Conservation (phyloP, 2,797 vertebrate species). For the Pterois miles region DNA sequence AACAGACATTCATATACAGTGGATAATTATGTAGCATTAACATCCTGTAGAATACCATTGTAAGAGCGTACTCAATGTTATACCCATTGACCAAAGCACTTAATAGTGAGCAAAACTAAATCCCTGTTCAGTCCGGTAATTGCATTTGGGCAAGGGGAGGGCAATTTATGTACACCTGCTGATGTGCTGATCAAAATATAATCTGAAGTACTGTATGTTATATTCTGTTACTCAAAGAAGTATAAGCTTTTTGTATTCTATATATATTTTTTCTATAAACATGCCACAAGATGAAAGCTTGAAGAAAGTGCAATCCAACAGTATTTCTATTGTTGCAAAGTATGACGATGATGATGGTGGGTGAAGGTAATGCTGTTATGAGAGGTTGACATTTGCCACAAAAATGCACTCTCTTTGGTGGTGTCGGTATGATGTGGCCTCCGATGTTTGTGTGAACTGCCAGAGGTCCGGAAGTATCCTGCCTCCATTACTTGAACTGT, state of each 20-base stretch:
- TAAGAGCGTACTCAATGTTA: conserved; percentile 77
- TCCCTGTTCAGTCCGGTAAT: conserved; percentile 71
- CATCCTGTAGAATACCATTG: conserved; percentile 80
- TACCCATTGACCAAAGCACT: conserved; percentile 82
- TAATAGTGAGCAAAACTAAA: conserved; percentile 78
- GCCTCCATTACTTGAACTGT: conserved; percentile 85
- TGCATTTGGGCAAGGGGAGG: conserved; percentile 70
- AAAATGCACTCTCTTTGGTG: conserved; percentile 80
- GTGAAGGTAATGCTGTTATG: conserved; percentile 74
- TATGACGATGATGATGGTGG: conserved; percentile 68
- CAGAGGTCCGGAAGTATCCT: conserved; percentile 80
- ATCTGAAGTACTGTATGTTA: conserved; percentile 86
- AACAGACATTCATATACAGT: conserved; percentile 71
- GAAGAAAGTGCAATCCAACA: conserved; percentile 85
- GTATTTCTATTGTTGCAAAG: conserved; percentile 83
- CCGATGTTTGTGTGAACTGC: conserved; percentile 79
- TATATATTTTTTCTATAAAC: conserved; percentile 86
- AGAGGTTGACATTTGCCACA: conserved; percentile 79
- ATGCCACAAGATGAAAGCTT: conserved; percentile 83
- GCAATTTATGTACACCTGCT: conserved; percentile 81
- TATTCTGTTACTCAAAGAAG: conserved; percentile 86
- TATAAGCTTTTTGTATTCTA: conserved; percentile 87
- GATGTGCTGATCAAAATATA: conserved; percentile 85
- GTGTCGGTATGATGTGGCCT: conserved; percentile 77
- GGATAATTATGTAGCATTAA: conserved; percentile 83